Evolutionary conservation across 2,888 invertebrate genomes (phyloP), one percentile per base, ranked within the genome.

Genomic region (Lepeophtheirus nordmannii): DNA sequence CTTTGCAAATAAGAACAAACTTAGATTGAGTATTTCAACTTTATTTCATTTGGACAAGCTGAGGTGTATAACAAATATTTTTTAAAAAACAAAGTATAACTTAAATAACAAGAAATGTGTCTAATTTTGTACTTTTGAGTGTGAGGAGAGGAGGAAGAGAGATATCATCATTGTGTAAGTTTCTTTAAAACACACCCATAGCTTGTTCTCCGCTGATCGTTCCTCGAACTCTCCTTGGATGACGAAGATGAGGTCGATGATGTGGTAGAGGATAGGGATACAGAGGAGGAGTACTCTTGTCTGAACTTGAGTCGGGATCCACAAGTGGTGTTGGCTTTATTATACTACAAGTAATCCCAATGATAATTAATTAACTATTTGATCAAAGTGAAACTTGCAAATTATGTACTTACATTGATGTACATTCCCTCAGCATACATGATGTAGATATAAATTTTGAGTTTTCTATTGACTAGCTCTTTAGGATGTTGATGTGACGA

Each of bases 361-460:
- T 46, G 8, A 46, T 46, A 46, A 17, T 46, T 5, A 46, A 46
- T 14, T 30, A 30, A 30, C 7, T 30, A 30, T 30, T 30, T 30
- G 2, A 8, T 46, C 53, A n/a, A 46, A 46, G 53, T 11, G 14
- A 41, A 14, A 41, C 53, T 5, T n/a, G 14, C 17, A 46, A 46
- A n/a, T n/a, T 46, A 46, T 46, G 14, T 46, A 46, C 53, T 46
- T 46, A 46, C 53, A 46, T 46, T 46, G 17, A 46, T 46, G 17
- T 46, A 46, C 53, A 46, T 46, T 46, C 53, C 53, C 17, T 46
- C 53, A 17, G 53, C 53, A 46, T n/a, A 46, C 53, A 46, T 46
- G 53, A 17, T 46, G 14, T n/a, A 11, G 10, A 41, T 46, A 8
- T 46, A 46, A 5, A 3, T 46, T 46, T 46, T n/a, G 30, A 30